Evolutionary conservation across 1,140 invertebrate genomes (phyloP), one percentile per base, ranked within the genome.

Genomic region (Cryptotermes secundus): DNA sequence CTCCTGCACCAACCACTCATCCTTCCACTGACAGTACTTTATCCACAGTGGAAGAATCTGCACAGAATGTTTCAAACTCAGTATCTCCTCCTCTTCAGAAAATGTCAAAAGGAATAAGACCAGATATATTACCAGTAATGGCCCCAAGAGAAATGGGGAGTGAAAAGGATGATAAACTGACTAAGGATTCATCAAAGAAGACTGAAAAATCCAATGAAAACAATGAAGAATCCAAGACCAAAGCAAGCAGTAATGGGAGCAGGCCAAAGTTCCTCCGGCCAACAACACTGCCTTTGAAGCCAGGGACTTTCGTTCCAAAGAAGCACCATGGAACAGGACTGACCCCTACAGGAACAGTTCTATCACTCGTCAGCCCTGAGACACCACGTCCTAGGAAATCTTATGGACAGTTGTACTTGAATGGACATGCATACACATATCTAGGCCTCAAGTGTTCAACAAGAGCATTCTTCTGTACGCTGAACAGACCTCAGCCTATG

Each of bases 371-470:
- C 42, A 97, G 96, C 86, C 97, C 97, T 0, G 97, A 98, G 89
- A 98, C 97, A 0, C 97, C 97, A 19, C 90, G 96, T 16, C 95
- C 96, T 0, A 95, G 94, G 59, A 97, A 97, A 88, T 94, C 95
- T n/a, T 97, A 96, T 86, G 95, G 95, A 19, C 96, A 98, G 88
- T 91, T 96, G 19, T 96, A 96, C 89, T 89, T 97, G 49, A 96
- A 97, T 89, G 97, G 97, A 0, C 96, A 98, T 88, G 96, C 97
- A 38, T 98, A 98, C 89, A 98, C 97, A 24, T 97, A 97, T 89
- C 89, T 98, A 85, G 96, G 96, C 2, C 90, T 98, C 79, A 98
- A 98, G 89, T 96, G 96, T 88, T 97, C 96, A 10, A 98, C 97
- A 0, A 93, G 96, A 87, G 93, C 96, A 31, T 97, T 96, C 86